Evolutionary conservation across 2,888 invertebrate genomes (phyloP).

Genomic region (Toxonevra muliebris): DNA sequence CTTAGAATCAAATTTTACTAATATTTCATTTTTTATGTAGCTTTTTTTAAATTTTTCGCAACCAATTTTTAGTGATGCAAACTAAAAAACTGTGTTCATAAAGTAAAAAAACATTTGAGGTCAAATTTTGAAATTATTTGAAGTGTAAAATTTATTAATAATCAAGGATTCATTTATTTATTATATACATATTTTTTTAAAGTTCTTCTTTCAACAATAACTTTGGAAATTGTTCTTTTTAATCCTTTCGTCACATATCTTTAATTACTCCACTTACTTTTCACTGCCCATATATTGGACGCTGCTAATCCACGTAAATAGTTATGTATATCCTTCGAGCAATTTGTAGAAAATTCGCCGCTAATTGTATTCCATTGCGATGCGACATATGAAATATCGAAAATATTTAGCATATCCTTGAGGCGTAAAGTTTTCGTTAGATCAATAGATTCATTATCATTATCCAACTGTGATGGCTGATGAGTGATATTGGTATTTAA

Average conservation of each 20-base stretch:
- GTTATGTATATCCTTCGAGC: slow-evolving; percentile 58
- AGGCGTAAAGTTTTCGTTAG: slow-evolving; percentile 54
- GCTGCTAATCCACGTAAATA: slow-evolving; percentile 59
- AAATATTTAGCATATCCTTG: slow-evolving; percentile 60
- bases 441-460: slow-evolving; percentile 39
- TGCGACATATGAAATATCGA: slow-evolving; percentile 58
- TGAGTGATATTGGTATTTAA: slow-evolving; percentile 16
- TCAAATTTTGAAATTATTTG: no score
- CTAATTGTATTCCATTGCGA: slow-evolving; percentile 53
- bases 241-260: not conserved
- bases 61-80: no score
- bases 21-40: no score
- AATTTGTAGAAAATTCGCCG: slow-evolving; percentile 51
- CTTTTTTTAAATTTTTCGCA: no score
- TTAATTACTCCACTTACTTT: slow-evolving; percentile 57
- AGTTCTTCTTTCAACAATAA: no score
- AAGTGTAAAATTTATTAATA: no score
- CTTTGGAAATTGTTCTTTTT: not conserved
- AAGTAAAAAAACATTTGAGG: no score
- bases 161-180: no score
- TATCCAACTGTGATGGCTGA: slow-evolving; percentile 2
- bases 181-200: no score
- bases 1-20: no score
- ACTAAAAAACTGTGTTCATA: no score
- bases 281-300: slow-evolving; percentile 62